phyloP scores from a whole-genome alignment of 2,113 vertebrate genomes.

The Oncorhynchus mykiss region DNA sequence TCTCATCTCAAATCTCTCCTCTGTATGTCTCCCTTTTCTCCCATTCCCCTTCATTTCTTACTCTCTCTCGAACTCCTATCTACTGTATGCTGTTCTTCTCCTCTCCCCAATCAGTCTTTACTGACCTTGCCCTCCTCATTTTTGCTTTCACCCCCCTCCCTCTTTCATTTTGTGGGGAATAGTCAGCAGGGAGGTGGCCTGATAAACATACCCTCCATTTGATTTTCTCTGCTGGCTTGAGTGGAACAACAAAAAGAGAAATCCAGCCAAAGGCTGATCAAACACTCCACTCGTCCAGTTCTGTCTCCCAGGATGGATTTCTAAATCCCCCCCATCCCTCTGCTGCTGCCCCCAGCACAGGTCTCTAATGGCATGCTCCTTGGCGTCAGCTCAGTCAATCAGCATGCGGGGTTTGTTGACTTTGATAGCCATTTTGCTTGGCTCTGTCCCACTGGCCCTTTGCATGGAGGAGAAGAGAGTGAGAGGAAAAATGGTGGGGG shows the following conservation, averaged over 20 bases:
- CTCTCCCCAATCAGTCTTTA: background rate
- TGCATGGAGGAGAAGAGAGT: background rate
- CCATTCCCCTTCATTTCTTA: background rate
- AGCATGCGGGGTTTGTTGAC: slow-evolving; percentile 3
- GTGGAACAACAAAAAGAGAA: background rate
- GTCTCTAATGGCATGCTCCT: background rate
- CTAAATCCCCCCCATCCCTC: background rate
- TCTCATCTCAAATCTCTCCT: background rate
- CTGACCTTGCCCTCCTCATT: background rate
- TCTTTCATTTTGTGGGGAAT: background rate
- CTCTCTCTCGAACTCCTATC: background rate
- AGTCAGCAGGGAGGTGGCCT: background rate
- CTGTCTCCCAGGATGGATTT: slow-evolving; percentile 3
- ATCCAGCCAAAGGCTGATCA: slow-evolving; percentile 16
- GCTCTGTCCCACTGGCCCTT: slow-evolving; percentile 4
- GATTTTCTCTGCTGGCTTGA: background rate
- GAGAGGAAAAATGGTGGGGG: background rate
- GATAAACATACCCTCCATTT: background rate
- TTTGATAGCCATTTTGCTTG: slow-evolving; percentile 11
- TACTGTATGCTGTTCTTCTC: background rate
- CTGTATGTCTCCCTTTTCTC: background rate
- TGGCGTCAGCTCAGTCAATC: background rate
- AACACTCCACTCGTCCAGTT: slow-evolving; percentile 14
- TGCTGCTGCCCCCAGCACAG: background rate
- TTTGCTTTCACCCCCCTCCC: background rate